Base-by-base conservation (phyloP, 2,888 invertebrate genomes). In the Apantesis nais region DNA sequence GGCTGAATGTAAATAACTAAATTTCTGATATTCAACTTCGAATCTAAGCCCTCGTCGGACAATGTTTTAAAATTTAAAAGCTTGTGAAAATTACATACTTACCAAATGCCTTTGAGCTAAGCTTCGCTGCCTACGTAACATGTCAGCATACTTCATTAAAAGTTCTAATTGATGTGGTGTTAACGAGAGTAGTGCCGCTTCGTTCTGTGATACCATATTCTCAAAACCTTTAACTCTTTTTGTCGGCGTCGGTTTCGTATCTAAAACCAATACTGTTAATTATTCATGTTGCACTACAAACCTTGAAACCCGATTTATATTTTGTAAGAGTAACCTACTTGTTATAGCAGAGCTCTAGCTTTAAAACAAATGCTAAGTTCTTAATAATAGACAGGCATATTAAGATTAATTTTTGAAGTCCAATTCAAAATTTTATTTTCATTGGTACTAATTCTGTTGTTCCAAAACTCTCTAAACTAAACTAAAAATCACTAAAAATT, bases 101-200 rank as follows among this genome's bases (percentile, higher is more conserved):
- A 83, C 81, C 72, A 74, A 81, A 78, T 77, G 75, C 70, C 81
- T 88, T 73, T 92, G 91, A 16, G 81, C 75, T 8, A 76, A 71
- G 4, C 76, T 68, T 8, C 93, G 87, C 77, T 93, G 92, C 55
- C 79, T 83, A 0, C 93, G 87, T 62, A 94, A 77, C 3, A 88
- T 86, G 29, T 88, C 86, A 0, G 86, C 90, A 72, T 89, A 93
- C 52, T 86, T 84, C 85, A 94, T 83, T 58, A 94, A 84, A 61
- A 92, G 75, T 4, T 85, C 85, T 58, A 90, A 82, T 76, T 92
- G 90, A 2, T 88, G 75, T 0, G 91, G 86, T 1, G 88, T 82
- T 39, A 94, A 75, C 0, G 92, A 90, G 22, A 89, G 82, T 44
- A 92, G 79, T 2, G 92, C 91, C 0, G 89, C 90, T 65, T 90